phyloP scores from a whole-genome alignment of 2,888 invertebrate genomes.

The Onchidella celtica region DNA sequence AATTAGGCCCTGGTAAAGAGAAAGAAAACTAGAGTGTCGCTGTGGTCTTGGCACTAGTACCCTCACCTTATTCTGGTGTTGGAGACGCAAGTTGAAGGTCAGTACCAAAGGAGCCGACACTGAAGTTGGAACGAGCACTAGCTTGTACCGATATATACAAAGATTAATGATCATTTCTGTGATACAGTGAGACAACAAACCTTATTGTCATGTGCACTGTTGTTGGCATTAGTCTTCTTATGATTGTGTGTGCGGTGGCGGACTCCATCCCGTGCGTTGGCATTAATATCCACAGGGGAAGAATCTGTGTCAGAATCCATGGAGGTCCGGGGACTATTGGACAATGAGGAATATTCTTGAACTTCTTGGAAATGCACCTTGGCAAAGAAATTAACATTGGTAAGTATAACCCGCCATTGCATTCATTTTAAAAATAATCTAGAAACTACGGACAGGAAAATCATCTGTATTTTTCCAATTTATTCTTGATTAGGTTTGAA shows the following conservation, averaged over 20 bases:
- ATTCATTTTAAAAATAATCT: neutral
- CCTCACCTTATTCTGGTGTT: no score
- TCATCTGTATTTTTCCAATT: no score
- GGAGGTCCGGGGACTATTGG: neutral
- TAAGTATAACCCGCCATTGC: neutral
- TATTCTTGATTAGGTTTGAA: no score
- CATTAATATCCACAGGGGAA: neutral
- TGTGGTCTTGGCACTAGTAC: no score
- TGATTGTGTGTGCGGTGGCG: neutral
- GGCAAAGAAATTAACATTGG: neutral
- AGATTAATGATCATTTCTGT: no score
- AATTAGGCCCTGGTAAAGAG: no score
- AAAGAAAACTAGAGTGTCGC: no score
- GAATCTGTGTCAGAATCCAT: neutral
- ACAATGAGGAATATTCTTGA: slow-evolving; percentile 12
- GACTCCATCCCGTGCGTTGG: neutral
- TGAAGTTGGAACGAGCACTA: no score
- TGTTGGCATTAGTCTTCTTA: neutral
- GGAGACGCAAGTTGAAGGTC: no score
- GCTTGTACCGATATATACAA: no score
- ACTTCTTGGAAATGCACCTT: slow-evolving; percentile 37
- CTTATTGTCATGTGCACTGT: slow-evolving; percentile 23
- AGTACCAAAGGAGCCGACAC: no score
- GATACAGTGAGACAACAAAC: no score
- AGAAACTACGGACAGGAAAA: neutral